Percentiles rank a stretch among this genome's conserved stretches.
phyloP scores from a whole-genome alignment of 92 coral and sea anemone species.

The Palythoa grandiflora region DNA sequence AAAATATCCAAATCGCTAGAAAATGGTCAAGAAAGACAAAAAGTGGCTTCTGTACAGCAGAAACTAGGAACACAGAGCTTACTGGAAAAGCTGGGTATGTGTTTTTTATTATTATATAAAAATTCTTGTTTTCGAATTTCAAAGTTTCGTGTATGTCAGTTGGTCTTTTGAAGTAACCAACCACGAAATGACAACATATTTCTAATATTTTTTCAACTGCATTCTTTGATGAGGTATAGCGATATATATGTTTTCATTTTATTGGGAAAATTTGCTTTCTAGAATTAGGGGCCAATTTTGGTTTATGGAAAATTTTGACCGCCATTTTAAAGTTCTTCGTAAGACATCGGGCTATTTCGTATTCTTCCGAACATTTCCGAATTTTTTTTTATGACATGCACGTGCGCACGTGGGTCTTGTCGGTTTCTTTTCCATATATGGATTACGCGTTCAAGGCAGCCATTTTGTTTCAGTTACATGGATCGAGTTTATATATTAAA shows the following conservation, averaged over 20 bases:
- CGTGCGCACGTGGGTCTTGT: slow-evolving; percentile 26
- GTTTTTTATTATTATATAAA: not conserved
- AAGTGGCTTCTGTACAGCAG: not conserved
- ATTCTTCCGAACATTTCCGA: slow-evolving; percentile 6
- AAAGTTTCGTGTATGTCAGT: too few species aligned
- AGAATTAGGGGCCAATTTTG: too few species aligned
- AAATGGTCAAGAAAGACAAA: not conserved
- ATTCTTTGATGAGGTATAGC: too few species aligned
- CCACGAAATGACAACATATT: too few species aligned
- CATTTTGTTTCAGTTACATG: slow-evolving; percentile 32
- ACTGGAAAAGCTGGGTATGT: not conserved
- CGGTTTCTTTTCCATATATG: slow-evolving; percentile 23
- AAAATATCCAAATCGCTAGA: not conserved
- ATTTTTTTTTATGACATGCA: not conserved
- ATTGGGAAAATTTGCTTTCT: too few species aligned
- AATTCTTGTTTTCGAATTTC: not conserved
- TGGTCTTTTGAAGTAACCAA: too few species aligned
- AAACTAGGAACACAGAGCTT: not conserved
- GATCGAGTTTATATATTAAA: not conserved
- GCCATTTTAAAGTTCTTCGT: slow-evolving; percentile 19
- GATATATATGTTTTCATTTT: too few species aligned
- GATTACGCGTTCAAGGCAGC: not conserved
- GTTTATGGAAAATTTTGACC: not conserved
- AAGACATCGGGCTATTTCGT: slow-evolving; percentile 15
- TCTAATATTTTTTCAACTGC: too few species aligned